phyloP scores from a whole-genome alignment of 2,888 invertebrate genomes.

The Acanthococcus lagerstroemiae region DNA sequence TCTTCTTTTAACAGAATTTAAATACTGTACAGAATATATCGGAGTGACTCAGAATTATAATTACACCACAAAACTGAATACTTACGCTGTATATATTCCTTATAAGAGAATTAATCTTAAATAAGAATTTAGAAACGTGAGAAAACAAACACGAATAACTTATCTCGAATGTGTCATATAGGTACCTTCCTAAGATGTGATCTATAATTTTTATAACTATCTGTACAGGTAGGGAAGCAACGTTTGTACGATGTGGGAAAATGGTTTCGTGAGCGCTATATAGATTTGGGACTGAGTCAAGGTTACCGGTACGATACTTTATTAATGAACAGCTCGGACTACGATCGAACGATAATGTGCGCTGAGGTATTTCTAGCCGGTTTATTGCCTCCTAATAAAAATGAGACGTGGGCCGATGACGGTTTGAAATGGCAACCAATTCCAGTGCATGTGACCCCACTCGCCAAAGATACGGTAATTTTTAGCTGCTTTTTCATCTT shows the following conservation, averaged over 20 bases:
- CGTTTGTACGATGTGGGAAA: slow-evolving; percentile 43
- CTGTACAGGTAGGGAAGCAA: slow-evolving; percentile 42
- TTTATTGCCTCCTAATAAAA: slow-evolving; percentile 41
- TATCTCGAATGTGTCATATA: too few relatives aligned
- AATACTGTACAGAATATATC: too few relatives aligned
- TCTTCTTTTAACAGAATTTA: too few relatives aligned
- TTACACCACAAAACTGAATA: too few relatives aligned
- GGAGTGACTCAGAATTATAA: too few relatives aligned
- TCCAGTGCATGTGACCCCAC: slow-evolving; percentile 44
- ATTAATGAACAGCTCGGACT: slow-evolving; percentile 64
- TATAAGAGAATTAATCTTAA: too few relatives aligned
- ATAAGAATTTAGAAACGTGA: too few relatives aligned
- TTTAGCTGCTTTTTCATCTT: too few relatives aligned
- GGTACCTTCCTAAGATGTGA: neutral
- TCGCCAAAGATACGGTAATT: neutral
- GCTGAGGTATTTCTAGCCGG: slow-evolving; percentile 67
- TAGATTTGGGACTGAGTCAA: slow-evolving; percentile 39
- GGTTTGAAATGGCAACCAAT: slow-evolving; percentile 47
- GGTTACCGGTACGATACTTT: slow-evolving; percentile 51
- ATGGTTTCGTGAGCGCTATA: slow-evolving; percentile 42
- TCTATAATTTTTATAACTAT: neutral
- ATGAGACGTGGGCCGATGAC: slow-evolving; percentile 39
- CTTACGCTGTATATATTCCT: too few relatives aligned
- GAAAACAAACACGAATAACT: too few relatives aligned
- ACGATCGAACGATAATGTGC: slow-evolving; percentile 85